Evolutionary conservation across 1,140 invertebrate genomes (phyloP), one percentile per base, ranked within the genome.

Genomic region (Harpegnathos saltator): DNA sequence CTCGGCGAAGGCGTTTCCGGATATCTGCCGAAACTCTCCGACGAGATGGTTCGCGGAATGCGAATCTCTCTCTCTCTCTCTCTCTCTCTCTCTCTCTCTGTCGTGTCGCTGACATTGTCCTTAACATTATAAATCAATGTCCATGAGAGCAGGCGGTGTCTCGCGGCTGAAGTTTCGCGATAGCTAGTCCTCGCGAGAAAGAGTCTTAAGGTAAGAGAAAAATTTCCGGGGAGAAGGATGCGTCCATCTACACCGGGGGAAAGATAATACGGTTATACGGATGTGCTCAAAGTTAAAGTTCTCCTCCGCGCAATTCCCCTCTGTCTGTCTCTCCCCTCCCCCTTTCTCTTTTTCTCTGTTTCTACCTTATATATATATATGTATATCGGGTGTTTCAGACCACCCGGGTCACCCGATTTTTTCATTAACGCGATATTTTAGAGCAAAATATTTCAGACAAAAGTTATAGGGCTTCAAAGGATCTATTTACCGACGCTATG

Each of bases 231-330:
- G 14, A 66, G 61, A 77, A 68, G 68, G n/a, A 78, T 78, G 12
- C 3, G 11, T 68, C 50, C 66, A n/a, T 29, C 50, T 56, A 19
- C n/a, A n/a, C 38, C 38, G 38, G 15, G 38, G 59, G 38, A 54
- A 29, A 22, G 29, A 78, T 69, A 78, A 78, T 78, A 56, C 22
- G 22, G 50, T 78, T 78, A 69, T 78, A 54, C 48, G 22, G 38
- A 44, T 44, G 38, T 44, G 7, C 38, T 44, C 38, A 44, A 44
- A 77, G 66, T n/a, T 26, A 44, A 68, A 78, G 19, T n/a, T 56
- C 50, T 65, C 68, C 68, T 56, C 19, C 3, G 22, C 7, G 17
- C 19, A 44, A 58, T 56, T 78, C 9, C 9, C 38, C 9, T n/a
- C n/a, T n/a, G n/a, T n/a, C n/a, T n/a, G n/a, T n/a, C n/a, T n/a